Evolutionary conservation across 2,888 invertebrate genomes (phyloP).

Genomic region (Catotricha subobsoleta): DNA sequence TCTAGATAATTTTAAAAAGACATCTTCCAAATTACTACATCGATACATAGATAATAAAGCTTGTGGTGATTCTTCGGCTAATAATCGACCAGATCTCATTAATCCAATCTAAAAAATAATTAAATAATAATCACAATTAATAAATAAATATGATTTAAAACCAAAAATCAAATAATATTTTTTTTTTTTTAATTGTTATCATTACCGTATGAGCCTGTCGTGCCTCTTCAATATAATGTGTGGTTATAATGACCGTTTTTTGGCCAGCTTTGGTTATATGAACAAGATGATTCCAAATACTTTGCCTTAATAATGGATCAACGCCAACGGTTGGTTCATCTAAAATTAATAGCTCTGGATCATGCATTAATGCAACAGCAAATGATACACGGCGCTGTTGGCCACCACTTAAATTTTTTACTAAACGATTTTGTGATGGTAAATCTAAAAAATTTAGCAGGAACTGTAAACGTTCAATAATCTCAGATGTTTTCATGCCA

Average conservation of each 20-base stretch:
- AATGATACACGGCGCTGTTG: slow-evolving; percentile 83
- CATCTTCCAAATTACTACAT: slow-evolving; percentile 74
- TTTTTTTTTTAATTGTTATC: slow-evolving; percentile 15
- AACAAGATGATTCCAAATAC: slow-evolving; percentile 88
- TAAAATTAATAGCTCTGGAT: slow-evolving; percentile 76
- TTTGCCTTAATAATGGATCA: slow-evolving; percentile 73
- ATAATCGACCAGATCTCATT: slow-evolving; percentile 77
- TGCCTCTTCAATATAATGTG: slow-evolving; percentile 93
- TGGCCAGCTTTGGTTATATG: slow-evolving; percentile 76
- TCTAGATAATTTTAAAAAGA: slow-evolving; percentile 75
- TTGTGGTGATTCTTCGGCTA: slow-evolving; percentile 82
- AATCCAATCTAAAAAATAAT: slow-evolving; percentile 62
- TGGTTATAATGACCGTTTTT: slow-evolving; percentile 82
- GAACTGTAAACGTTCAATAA: slow-evolving; percentile 64
- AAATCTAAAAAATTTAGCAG: slow-evolving; percentile 78
- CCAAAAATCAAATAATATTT: not conserved
- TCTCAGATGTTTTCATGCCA: slow-evolving; percentile 72
- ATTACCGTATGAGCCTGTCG: slow-evolving; percentile 75
- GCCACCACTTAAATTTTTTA: slow-evolving; percentile 71
- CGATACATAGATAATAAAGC: slow-evolving; percentile 66
- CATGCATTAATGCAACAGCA: slow-evolving; percentile 81
- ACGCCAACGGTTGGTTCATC: slow-evolving; percentile 91
- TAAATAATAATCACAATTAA: slow-evolving; percentile 11
- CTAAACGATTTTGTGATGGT: slow-evolving; percentile 65
- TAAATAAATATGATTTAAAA: slow-evolving; percentile 6